Base-by-base conservation (phyloP, 2,888 invertebrate genomes). In the Dasysyrphus albostriatus region DNA sequence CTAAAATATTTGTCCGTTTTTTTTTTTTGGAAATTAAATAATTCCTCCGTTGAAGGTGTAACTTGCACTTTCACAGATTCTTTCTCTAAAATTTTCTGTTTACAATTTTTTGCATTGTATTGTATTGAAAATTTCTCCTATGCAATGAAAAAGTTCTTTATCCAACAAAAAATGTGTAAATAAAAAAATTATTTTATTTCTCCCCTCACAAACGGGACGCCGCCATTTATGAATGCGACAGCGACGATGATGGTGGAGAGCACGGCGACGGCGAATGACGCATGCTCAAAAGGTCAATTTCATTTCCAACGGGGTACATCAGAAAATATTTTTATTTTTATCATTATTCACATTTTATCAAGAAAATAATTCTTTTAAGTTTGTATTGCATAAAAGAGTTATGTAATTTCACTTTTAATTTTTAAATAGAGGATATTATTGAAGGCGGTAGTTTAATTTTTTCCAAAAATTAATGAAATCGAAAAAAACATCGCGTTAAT, bases 271-370 rank as follows among this genome's bases (percentile, higher is more conserved):
- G 59, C 54, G 87, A 72, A 87, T 87, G 87, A 87, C 87, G 83
- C 87, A 87, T 87, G 87, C 87, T 83, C 87, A 83, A 87, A 87
- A 87, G 87, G 87, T 87, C 83, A 87, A 87, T 87, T 87, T 83
- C 70, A 87, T 87, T 87, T 79, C 87, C 78, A 87, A 79, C 74
- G 87, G 87, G 87, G 87, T 83, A 87, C 83, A 87, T 83, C 87
- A 87, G 78, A 77, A 75, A 65, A 83, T 87, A 78, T 78, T 75
- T 87, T 87, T 78, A 83, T 83, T 87, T 87, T 83, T 78, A 63
- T 74, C 87, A 87, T 87, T 83, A 78, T 83, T 82, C 74, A 78
- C 73, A 74, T 87, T 82, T 83, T 42, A 61, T 14, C 12, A 39
- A 37, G 59, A 59, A 59, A 59, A 29, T 54, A 32, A 7, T 65